Evolutionary conservation across 2,888 invertebrate species (phyloP), one percentile per base, ranked within the genome.

Genomic region (Stegana nigrithorax): DNA sequence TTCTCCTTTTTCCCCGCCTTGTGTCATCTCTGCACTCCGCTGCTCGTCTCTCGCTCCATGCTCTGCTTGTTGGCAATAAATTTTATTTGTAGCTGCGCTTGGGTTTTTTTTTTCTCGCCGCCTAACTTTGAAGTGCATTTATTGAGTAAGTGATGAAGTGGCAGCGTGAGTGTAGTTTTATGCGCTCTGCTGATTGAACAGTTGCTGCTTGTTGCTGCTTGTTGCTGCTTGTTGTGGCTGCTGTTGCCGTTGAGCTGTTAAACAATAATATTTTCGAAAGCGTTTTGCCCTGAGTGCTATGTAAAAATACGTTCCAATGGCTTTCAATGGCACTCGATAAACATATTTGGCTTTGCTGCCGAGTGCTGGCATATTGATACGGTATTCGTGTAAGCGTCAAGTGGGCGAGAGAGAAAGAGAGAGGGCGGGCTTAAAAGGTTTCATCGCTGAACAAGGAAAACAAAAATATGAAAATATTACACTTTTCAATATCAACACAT

Each of bases 31-130:
- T 47, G 21, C 23, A 44, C 2, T 23, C 25, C 10, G 23, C 19
- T 4, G 64, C 58, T 62, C 60, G 57, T 60, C 63, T 42, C 23
- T n/a, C n/a, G n/a, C n/a, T n/a, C n/a, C n/a, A 25, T 4, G 64
- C 58, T 62, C 64, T 62, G 60, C 63, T 45, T 26, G 55, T 27
- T 23, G 53, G 59, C 60, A 47, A 67, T 65, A 65, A 63, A 67
- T 64, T 64, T 65, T 67, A 60, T 65, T 63, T 59, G 61, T 61
- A 42, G 42, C 61, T 36, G n/a, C 26, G 25, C n/a, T 10, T 51
- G 19, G 10, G 17, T 50, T 50, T 50, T 25, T n/a, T 44, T 44
- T 14, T 57, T 61, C 61, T 25, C 14, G 32, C 61, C 36, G 60
- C 59, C 53, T 61, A 44, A 65, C 60, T 67, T 58, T 62, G 62